Percentiles rank a stretch among this genome's conserved stretches.
Conservation (phyloP, 2,888 invertebrate genomes). For the Holacanthella duospinosa region DNA sequence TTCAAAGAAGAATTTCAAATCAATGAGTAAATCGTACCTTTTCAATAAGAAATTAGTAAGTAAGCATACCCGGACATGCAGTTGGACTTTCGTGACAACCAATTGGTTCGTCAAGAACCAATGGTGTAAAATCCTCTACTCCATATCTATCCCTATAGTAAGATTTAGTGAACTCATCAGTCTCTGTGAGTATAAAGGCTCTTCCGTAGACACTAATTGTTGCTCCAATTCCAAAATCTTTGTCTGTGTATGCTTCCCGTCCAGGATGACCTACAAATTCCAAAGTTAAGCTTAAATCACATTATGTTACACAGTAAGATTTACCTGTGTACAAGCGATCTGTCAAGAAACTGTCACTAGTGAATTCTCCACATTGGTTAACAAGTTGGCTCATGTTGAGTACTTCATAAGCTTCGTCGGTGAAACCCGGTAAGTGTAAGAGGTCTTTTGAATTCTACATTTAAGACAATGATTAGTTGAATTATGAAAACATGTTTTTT, state of each 20-base stretch:
- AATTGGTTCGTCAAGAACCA: slow-evolving; percentile 15
- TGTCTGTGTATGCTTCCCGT: slow-evolving; percentile 48
- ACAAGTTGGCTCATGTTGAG: slow-evolving; percentile 17
- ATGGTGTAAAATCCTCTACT: slow-evolving; percentile 22
- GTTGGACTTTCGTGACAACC: background rate
- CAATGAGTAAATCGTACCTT: too few relatives aligned
- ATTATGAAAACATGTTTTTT: background rate
- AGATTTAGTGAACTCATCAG: slow-evolving; percentile 73
- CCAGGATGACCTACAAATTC: too few relatives aligned
- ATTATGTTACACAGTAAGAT: background rate
- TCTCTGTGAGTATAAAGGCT: slow-evolving; percentile 65
- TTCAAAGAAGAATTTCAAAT: too few relatives aligned
- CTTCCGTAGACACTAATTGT: slow-evolving; percentile 71
- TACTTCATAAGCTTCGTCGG: slow-evolving; percentile 23
- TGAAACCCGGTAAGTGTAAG: slow-evolving; percentile 15
- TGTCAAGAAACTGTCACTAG: slow-evolving; percentile 14
- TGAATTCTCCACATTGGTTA: slow-evolving; percentile 1
- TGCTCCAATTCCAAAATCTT: slow-evolving; percentile 72
- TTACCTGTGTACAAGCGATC: slow-evolving; percentile 23
- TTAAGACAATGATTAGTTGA: too few relatives aligned
- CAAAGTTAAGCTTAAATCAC: slow-evolving; percentile 8
- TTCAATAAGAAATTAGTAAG: too few relatives aligned
- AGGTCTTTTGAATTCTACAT: slow-evolving; percentile 19
- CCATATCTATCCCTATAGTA: slow-evolving; percentile 65
- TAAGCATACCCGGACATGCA: background rate